Evolutionary conservation across 2,797 vertebrate species (phyloP).

Genomic region (Hippoglossus hippoglossus): DNA sequence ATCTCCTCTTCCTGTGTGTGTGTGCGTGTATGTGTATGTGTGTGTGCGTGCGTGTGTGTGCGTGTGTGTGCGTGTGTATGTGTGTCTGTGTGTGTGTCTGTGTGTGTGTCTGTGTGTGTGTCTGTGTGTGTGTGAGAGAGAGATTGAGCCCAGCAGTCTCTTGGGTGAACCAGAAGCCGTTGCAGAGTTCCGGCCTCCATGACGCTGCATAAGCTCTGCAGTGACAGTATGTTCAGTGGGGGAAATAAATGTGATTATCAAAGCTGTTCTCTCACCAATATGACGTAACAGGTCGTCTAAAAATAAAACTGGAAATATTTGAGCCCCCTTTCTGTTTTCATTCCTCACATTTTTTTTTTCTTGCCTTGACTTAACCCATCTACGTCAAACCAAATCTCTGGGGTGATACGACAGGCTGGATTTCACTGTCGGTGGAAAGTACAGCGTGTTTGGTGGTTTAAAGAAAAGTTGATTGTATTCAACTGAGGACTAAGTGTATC

Average conservation of each 20-base stretch:
- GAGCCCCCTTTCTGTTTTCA: conserved; percentile 52
- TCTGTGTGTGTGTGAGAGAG: neutral
- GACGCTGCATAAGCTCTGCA: conserved; percentile 60
- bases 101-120: conserved; percentile 1
- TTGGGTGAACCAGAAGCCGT: conserved; percentile 42
- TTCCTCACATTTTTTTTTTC: conserved; percentile 43
- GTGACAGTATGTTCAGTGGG: conserved; percentile 54
- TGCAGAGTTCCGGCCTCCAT: conserved; percentile 45
- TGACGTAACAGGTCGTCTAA: conserved; percentile 67
- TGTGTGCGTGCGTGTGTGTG: conserved; percentile 6
- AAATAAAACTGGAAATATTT: conserved; percentile 67
- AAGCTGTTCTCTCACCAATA: conserved; percentile 54
- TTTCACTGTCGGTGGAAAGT: conserved; percentile 21
- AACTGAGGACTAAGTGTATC: too few relatives aligned
- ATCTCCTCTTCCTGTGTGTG: neutral
- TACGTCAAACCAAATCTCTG: conserved; percentile 46
- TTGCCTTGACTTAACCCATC: conserved; percentile 41
- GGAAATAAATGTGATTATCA: conserved; percentile 75
- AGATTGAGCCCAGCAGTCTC: conserved; percentile 23
- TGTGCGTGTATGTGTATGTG: neutral
- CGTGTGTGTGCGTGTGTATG: too few relatives aligned
- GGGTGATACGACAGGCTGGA: conserved; percentile 11
- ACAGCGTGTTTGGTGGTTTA: neutral
- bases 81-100: neutral
- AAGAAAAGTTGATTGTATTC: too few relatives aligned